Conservation (phyloP, 2,113 vertebrate genomes). For the Myotis davidii region DNA sequence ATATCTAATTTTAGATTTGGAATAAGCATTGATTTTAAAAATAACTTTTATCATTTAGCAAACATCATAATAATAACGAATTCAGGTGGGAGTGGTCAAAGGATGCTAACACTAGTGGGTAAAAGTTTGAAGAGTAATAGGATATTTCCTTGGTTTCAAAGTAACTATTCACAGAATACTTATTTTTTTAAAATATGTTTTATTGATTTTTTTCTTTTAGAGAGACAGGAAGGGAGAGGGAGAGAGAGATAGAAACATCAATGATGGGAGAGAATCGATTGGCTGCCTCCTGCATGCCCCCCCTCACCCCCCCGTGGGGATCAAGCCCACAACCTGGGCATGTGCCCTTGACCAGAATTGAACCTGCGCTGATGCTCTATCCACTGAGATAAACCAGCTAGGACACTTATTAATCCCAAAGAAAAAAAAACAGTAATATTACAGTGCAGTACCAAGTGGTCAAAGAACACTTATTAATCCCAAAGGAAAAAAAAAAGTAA, state of each 20-base stretch:
- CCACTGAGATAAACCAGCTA: no score
- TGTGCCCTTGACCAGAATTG: no score
- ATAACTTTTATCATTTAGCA: constrained; percentile 2
- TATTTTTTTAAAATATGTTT: background rate
- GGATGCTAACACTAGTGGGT: background rate
- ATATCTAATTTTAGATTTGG: background rate
- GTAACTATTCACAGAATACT: background rate
- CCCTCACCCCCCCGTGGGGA: no score
- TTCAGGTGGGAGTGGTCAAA: background rate
- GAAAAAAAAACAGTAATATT: background rate
- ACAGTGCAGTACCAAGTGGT: background rate
- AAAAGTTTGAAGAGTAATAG: background rate
- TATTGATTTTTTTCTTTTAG: no score
- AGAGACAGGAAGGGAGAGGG: no score
- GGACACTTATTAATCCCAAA: background rate
- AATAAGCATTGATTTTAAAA: constrained; percentile 35
- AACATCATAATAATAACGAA: background rate
- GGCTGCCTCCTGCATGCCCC: no score
- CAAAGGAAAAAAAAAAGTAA: background rate
- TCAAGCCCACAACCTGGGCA: no score
- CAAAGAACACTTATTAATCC: background rate
- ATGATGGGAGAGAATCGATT: no score
- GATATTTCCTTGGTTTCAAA: constrained; percentile 20
- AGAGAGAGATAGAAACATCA: no score
- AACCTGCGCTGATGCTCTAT: no score